A percentile compares a stretch with the other conserved stretches of the same genome.
phyloP scores from a whole-genome alignment of 2,888 invertebrate genomes.

The Epinotia demarniana region DNA sequence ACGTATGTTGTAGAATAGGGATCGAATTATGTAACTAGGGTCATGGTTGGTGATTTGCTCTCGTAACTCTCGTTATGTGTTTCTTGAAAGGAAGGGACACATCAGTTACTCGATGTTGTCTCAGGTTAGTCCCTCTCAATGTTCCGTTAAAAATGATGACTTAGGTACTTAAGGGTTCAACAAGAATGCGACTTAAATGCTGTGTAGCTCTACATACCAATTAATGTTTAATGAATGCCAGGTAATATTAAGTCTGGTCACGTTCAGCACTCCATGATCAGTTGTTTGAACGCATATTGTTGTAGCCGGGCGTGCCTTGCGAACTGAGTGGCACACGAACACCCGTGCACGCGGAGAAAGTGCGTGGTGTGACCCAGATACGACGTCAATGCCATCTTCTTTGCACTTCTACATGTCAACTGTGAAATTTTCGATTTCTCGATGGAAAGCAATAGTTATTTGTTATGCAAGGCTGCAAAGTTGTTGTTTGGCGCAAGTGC shows the following conservation, averaged over 20 bases:
- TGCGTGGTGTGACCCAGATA: slow-evolving; percentile 38
- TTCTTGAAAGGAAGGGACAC: background rate
- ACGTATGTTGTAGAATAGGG: no score
- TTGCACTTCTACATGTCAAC: slow-evolving; percentile 39
- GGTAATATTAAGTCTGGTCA: slow-evolving; percentile 31
- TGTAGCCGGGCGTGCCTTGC: slow-evolving; percentile 31
- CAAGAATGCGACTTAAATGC: slow-evolving; percentile 2
- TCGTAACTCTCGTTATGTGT: background rate
- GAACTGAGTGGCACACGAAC: slow-evolving; percentile 36
- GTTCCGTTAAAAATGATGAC: background rate
- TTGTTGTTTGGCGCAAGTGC: no score
- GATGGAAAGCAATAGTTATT: slow-evolving; percentile 5
- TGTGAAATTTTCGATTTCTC: slow-evolving; percentile 8
- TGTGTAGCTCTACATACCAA: background rate
- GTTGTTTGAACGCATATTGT: slow-evolving; percentile 25
- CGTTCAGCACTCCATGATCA: slow-evolving; percentile 32
- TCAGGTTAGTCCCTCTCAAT: background rate
- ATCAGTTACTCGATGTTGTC: no score
- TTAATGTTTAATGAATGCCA: slow-evolving; percentile 4
- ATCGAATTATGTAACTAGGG: no score
- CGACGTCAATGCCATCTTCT: slow-evolving; percentile 40
- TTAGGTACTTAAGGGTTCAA: background rate
- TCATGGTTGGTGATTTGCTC: no score
- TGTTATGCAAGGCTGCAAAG: no score
- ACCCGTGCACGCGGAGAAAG: slow-evolving; percentile 40